Evolutionary conservation across 2,113 vertebrate species (phyloP), one percentile per base, ranked within the genome.

Genomic region (Cepphus grylle): DNA sequence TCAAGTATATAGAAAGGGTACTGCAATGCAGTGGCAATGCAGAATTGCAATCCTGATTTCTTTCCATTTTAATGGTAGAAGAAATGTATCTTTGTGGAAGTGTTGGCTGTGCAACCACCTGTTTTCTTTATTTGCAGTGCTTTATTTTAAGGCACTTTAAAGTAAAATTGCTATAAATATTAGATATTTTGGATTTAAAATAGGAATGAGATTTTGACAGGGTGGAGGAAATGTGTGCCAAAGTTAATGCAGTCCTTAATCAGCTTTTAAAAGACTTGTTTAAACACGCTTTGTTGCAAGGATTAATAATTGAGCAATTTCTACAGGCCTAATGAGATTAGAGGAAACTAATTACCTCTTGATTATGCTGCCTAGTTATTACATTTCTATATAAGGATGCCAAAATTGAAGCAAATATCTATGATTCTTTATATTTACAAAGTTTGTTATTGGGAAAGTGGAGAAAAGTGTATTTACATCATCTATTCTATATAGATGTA

Each of bases 231-330:
- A 74, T 34, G 14, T 66, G 16, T 83, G 63, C 50, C 72, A 67
- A 92, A 95, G 69, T 78, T 78, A 91, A 91, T 81, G 72, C 67
- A 55, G 15, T 80, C 72, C 42, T 86, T 92, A 86, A 81, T 81
- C 77, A 88, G n/a, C 40, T 93, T 84, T 88, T 88, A 53, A 83
- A 88, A 92, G 67, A 70, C 80, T 77, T 91, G 55, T 81, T 96
- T 95, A 86, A 94, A 95, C 29, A 47, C 3, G 11, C 61, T 90
- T 95, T 97, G 49, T 95, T 94, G 78, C 61, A 63, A 81, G 74
- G 74, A 93, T 94, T 94, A 96, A 94, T 92, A 94, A 94, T 78
- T 94, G 55, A 94, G 82, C 72, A 78, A 67, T 96, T 95, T 96
- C 69, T 86, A 32, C 76, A 67, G 55, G 50, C 80, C 88, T 95